A percentile compares a stretch with the other conserved stretches of the same genome.
Conservation (phyloP, 1,140 invertebrate species). For the Cecropterus lyciades region DNA sequence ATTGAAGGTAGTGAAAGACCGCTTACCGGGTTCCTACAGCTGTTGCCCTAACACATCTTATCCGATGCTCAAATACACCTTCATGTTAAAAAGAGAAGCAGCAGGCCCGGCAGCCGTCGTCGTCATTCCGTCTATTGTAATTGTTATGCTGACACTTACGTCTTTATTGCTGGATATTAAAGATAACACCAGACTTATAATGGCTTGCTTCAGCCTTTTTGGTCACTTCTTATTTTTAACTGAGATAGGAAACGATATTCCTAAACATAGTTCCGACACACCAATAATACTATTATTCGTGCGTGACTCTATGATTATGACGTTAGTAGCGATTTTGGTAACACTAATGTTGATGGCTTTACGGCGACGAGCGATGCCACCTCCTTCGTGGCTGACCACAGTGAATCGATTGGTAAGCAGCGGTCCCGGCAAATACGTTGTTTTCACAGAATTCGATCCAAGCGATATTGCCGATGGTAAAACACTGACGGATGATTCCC, state of each 20-base stretch:
- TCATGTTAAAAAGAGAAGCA: conserved; percentile 65
- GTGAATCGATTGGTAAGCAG: conserved; percentile 55
- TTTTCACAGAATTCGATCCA: conserved; percentile 75
- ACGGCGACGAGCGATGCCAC: conserved; percentile 46
- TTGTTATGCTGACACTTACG: conserved; percentile 63
- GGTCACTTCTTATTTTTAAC: conserved; percentile 69
- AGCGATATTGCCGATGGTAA: conserved; percentile 54
- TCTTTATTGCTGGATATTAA: conserved; percentile 66
- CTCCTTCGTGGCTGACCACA: conserved; percentile 58
- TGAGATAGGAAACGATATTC: conserved; percentile 71
- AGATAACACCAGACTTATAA: conserved; percentile 60
- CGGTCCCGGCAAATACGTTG: conserved; percentile 69
- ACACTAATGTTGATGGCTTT: conserved; percentile 67
- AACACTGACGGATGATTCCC: conserved; percentile 45
- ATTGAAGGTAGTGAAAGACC: conserved; percentile 53
- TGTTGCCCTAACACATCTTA: conserved; percentile 70
- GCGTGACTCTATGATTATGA: conserved; percentile 72
- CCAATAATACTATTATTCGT: conserved; percentile 71
- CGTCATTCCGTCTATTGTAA: conserved; percentile 62
- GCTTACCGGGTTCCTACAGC: conserved; percentile 59
- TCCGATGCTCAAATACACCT: conserved; percentile 74
- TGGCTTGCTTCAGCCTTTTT: conserved; percentile 74
- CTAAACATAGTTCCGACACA: conserved; percentile 71
- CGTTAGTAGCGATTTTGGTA: conserved; percentile 57
- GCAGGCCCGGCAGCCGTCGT: conserved; percentile 70